phyloP scores from a whole-genome alignment of 2,888 invertebrate genomes.

The Diaprepes abbreviatus region DNA sequence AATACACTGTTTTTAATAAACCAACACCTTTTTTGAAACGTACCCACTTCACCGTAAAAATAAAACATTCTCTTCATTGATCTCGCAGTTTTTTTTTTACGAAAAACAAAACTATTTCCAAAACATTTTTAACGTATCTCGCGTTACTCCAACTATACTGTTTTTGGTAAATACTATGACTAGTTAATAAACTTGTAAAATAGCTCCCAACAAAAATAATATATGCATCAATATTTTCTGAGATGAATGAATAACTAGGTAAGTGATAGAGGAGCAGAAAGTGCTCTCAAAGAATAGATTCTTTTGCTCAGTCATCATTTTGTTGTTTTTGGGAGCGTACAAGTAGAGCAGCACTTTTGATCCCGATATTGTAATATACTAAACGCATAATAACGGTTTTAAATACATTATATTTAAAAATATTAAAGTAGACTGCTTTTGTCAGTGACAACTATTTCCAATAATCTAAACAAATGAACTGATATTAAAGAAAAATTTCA shows the following conservation, averaged over 20 bases:
- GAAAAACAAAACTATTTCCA: background rate
- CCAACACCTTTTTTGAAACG: conserved; percentile 26
- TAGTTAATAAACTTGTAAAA: conserved; percentile 40
- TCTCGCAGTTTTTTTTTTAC: background rate
- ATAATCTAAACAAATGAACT: too few species aligned
- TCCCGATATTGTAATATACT: too few species aligned
- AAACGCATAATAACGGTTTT: too few species aligned
- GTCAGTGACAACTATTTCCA: too few species aligned
- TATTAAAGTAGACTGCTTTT: too few species aligned
- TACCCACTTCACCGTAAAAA: conserved; percentile 50
- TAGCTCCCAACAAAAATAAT: conserved; percentile 42
- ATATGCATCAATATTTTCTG: conserved; percentile 41
- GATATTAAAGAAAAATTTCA: too few species aligned
- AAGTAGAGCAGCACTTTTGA: too few species aligned
- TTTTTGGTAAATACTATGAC: conserved; percentile 43
- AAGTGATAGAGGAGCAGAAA: conserved; percentile 28
- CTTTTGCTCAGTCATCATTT: too few species aligned
- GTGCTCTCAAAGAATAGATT: too few species aligned
- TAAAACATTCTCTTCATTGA: conserved; percentile 42
- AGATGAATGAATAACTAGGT: conserved; percentile 47
- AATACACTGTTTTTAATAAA: conserved; percentile 10
- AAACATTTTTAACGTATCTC: background rate
- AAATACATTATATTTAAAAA: too few species aligned
- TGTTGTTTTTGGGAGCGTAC: too few species aligned
- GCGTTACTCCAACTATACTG: conserved; percentile 4